phyloP scores from a whole-genome alignment of 2,888 invertebrate genomes.

The Eilema sororculum region DNA sequence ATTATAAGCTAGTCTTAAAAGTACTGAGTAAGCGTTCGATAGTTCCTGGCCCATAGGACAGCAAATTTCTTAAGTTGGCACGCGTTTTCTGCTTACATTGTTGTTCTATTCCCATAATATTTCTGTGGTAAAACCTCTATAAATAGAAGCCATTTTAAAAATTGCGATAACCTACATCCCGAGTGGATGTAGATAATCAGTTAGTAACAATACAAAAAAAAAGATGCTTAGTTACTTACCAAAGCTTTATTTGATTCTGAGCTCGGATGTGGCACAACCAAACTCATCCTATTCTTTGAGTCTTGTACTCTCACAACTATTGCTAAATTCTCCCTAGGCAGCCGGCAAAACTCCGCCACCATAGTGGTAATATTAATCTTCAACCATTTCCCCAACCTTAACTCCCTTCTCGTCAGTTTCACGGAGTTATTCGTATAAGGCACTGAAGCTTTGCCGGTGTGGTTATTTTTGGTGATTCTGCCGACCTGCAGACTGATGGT shows the following conservation, averaged over 20 bases:
- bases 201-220: too few relatives aligned
- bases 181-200: too few relatives aligned
- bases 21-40: too few relatives aligned
- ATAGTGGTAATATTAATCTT: slow-evolving; percentile 91
- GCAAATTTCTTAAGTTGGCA: too few relatives aligned
- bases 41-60: too few relatives aligned
- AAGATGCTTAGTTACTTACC: slow-evolving; percentile 62
- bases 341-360: slow-evolving; percentile 92
- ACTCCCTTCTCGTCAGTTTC: slow-evolving; percentile 82
- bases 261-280: slow-evolving; percentile 90
- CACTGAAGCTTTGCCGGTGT: slow-evolving; percentile 77
- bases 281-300: slow-evolving; percentile 87
- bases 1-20: too few relatives aligned
- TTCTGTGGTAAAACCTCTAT: too few relatives aligned
- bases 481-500: slow-evolving; percentile 77
- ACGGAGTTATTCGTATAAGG: slow-evolving; percentile 75
- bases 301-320: slow-evolving; percentile 91
- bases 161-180: too few relatives aligned
- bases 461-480: slow-evolving; percentile 76
- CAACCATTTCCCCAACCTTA: slow-evolving; percentile 89
- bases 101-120: too few relatives aligned
- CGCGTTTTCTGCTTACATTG: too few relatives aligned
- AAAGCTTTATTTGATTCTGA: slow-evolving; percentile 84
- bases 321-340: slow-evolving; percentile 91
- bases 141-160: too few relatives aligned